Evolutionary conservation across 2,888 invertebrate genomes (phyloP).

Genomic region (Adelphocoris suturalis): DNA sequence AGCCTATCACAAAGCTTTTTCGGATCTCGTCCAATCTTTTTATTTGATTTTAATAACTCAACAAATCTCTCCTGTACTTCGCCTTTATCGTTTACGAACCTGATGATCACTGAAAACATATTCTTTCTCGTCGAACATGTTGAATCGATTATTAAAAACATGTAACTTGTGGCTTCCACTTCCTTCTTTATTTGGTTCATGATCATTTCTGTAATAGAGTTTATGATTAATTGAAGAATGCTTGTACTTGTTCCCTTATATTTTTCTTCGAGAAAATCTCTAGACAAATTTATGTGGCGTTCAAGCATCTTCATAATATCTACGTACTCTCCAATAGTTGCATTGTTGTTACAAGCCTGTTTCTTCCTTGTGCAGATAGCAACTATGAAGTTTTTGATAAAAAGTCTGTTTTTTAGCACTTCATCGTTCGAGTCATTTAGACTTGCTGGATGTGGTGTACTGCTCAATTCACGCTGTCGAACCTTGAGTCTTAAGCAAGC

Average conservation of each 20-base stretch:
- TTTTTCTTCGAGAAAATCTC: neutral
- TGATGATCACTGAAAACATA: neutral
- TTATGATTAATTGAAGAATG: neutral
- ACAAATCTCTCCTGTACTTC: conserved; percentile 24
- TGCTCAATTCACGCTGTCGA: neutral
- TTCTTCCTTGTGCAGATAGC: neutral
- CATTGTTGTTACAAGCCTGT: neutral
- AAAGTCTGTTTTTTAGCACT: neutral
- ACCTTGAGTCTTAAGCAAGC: neutral
- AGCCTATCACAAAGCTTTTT: neutral
- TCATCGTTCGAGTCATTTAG: neutral
- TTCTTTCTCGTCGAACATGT: neutral
- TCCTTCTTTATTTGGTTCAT: neutral
- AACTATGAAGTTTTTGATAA: neutral
- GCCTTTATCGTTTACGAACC: neutral
- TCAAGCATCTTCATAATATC: neutral
- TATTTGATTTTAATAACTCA: neutral
- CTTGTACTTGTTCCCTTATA: neutral
- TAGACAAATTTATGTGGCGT: neutral
- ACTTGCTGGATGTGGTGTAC: neutral
- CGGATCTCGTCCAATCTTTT: neutral
- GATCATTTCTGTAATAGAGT: neutral
- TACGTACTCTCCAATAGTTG: neutral
- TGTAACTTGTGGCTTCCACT: neutral
- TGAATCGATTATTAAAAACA: neutral